Evolutionary conservation across 2,113 vertebrate species (phyloP), one percentile per base, ranked within the genome.

Genomic region (Semicossyphus pulcher): DNA sequence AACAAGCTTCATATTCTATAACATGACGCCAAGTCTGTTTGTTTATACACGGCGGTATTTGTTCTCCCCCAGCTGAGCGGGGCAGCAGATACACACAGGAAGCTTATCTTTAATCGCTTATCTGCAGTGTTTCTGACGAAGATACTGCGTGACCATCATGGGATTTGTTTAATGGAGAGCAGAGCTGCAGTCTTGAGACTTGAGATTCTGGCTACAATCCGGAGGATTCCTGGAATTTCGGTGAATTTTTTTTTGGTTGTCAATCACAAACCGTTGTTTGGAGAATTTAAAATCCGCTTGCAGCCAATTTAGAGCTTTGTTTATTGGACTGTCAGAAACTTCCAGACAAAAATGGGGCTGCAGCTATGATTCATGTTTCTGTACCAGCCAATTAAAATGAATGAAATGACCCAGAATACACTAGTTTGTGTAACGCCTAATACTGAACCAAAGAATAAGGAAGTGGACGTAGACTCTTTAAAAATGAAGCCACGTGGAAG

Each of bases 1-100:
- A 92, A 88, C 87, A 88, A 74, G 85, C 83, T 59, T 26, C 71
- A 56, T 85, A 71, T 88, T 74, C 79, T 68, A 81, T 54, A 85
- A 84, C 63, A 51, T 34, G 57, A 79, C 71, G 86, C 89, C 88
- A 90, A 90, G 77, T 65, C 73, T 84, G 83, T 87, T 85, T 89
- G 89, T 87, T 87, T 83, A 58, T 68, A 71, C 87, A 67, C 16
- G 56, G 63, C 71, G 29, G 48, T 91, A 61, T 90, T 91, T 90
- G 84, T 80, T 76, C 64, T 83, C 63, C 56, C n/a, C 49, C 80
- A 68, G 80, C 80, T 74, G 62, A 80, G 72, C 3, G 32, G 53
- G 59, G 83, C 63, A 69, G 56, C 76, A 74, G 76, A 87, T 31
- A 72, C 81, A 72, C 76, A 68, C 58, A 68, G 25, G 52, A 70